Evolutionary conservation across 2,113 vertebrate species (phyloP).

Genomic region (Scatophagus argus): DNA sequence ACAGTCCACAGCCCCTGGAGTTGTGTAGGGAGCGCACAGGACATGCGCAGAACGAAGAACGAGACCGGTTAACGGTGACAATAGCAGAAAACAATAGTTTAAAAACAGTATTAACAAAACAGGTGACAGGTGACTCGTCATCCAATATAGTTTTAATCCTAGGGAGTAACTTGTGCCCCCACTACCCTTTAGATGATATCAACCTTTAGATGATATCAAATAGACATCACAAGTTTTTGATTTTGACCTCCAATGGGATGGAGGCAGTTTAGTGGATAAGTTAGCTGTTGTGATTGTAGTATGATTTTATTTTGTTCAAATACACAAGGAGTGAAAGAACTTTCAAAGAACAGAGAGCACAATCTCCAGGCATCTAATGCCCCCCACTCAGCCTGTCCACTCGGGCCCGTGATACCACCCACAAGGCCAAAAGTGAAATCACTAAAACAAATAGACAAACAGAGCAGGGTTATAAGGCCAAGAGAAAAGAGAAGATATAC

Average conservation of each 20-base stretch:
- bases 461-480: neutral
- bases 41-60: slow-evolving; percentile 72
- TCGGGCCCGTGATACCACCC: neutral
- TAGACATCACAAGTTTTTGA: neutral
- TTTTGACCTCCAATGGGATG: too few relatives aligned
- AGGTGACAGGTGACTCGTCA: neutral
- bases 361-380: neutral
- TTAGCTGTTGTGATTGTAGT: neutral
- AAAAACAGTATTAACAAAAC: neutral
- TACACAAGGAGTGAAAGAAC: neutral
- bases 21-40: slow-evolving; percentile 1
- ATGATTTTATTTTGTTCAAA: neutral
- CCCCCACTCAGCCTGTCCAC: neutral
- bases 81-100: neutral
- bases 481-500: too few relatives aligned
- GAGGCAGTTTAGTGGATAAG: neutral
- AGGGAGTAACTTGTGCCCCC: neutral
- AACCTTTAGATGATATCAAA: neutral
- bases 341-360: neutral
- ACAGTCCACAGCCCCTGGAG: slow-evolving; percentile 17
- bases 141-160: neutral
- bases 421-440: neutral
- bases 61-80: slow-evolving; percentile 14
- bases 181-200: neutral
- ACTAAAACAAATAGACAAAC: neutral